phyloP scores from a whole-genome alignment of 2,113 vertebrate species.

The Tyto alba region DNA sequence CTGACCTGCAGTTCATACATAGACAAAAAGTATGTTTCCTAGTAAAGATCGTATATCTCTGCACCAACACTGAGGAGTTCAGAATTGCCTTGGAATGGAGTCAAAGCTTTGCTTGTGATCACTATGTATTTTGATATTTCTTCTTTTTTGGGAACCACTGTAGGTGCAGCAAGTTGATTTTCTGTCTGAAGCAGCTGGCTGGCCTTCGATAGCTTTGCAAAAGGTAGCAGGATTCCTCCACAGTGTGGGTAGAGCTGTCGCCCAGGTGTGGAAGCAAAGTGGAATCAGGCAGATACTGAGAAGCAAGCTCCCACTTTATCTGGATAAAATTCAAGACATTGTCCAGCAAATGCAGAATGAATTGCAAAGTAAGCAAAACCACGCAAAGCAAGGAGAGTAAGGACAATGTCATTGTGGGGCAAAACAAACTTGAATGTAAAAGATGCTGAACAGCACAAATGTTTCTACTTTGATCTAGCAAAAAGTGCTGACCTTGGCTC shows the following conservation, averaged over 20 bases:
- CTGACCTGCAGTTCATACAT: not conserved
- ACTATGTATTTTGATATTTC: not conserved
- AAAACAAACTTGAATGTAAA: not conserved
- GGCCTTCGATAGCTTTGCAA: slow-evolving; percentile 47
- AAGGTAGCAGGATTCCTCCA: slow-evolving; percentile 53
- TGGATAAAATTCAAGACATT: slow-evolving; percentile 64
- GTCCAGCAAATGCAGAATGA: slow-evolving; percentile 77
- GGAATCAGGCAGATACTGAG: slow-evolving; percentile 43
- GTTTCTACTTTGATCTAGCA: not conserved
- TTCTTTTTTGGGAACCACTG: not conserved
- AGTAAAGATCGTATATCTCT: not conserved
- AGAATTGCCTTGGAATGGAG: not conserved
- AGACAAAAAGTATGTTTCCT: not conserved
- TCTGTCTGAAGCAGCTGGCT: slow-evolving; percentile 60
- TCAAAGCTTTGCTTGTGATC: not conserved
- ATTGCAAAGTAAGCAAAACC: slow-evolving; percentile 76
- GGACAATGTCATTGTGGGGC: not conserved
- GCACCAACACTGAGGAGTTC: not conserved
- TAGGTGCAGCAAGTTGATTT: slow-evolving; percentile 68
- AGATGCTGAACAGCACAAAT: not conserved
- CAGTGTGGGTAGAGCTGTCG: not conserved
- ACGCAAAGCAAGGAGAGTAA: not conserved
- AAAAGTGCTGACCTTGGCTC: not conserved
- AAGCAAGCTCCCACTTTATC: slow-evolving; percentile 54
- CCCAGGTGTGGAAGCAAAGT: slow-evolving; percentile 68